phyloP scores from a whole-genome alignment of 2,888 invertebrate genomes.

The Athrips mouffetella region DNA sequence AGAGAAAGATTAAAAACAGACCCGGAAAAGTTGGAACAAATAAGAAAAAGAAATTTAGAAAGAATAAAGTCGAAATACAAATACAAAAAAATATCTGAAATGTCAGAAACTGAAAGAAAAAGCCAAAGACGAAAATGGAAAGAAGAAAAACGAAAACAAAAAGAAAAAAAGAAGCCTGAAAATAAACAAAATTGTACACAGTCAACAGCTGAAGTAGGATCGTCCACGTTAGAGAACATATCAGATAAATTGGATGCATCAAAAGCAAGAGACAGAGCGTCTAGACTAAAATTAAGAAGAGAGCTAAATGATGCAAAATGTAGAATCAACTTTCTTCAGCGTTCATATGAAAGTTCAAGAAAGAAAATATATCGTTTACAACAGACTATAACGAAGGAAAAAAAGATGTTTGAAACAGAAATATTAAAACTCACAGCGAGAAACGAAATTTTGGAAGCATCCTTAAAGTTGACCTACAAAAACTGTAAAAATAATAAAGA shows the following conservation, averaged over 20 bases:
- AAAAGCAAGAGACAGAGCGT: background rate
- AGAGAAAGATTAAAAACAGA: too few species aligned
- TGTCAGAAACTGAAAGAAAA: constrained; percentile 3
- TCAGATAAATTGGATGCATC: background rate
- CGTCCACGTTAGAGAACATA: too few species aligned
- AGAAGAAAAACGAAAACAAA: background rate
- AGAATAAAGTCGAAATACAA: constrained; percentile 4
- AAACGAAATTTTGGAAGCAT: background rate
- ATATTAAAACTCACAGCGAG: background rate
- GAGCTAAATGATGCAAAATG: background rate
- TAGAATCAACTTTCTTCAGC: background rate
- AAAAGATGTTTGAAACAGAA: background rate
- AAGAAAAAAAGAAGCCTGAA: background rate
- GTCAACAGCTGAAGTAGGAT: background rate
- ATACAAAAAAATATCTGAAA: constrained; percentile 1
- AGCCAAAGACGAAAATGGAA: too few species aligned
- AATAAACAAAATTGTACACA: too few species aligned
- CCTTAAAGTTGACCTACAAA: constrained; percentile 6
- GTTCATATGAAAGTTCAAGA: constrained; percentile 1
- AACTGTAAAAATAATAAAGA: constrained; percentile 9
- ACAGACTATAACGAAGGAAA: background rate
- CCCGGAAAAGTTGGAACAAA: too few species aligned
- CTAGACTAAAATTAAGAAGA: background rate
- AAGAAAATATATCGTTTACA: background rate
- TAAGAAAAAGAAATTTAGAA: constrained; percentile 2